Conservation (phyloP, 2,888 invertebrate species). For the Lottia scabra region DNA sequence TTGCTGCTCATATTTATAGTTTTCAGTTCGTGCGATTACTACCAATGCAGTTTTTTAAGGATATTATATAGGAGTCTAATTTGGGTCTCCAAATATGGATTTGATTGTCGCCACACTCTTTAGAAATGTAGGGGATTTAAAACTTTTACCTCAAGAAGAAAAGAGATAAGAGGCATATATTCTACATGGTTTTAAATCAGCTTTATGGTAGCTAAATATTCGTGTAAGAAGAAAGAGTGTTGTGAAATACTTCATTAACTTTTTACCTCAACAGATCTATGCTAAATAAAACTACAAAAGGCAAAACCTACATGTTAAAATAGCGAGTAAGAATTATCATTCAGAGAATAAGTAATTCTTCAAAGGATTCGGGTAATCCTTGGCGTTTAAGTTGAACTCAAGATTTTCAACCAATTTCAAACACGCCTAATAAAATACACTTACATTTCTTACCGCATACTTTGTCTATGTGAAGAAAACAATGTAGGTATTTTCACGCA, state of each 20-base stretch:
- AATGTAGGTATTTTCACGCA: background rate
- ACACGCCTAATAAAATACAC: conserved; percentile 1
- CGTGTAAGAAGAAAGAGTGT: background rate
- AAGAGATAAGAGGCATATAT: too few relatives aligned
- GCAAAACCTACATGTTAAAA: background rate
- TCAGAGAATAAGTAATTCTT: background rate
- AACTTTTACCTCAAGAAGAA: too few relatives aligned
- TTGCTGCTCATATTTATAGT: too few relatives aligned
- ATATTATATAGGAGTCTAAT: too few relatives aligned
- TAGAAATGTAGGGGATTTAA: too few relatives aligned
- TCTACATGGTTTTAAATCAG: too few relatives aligned
- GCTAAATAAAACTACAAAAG: background rate
- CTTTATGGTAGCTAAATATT: background rate
- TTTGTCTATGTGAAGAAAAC: background rate
- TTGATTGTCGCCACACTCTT: too few relatives aligned
- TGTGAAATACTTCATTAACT: conserved; percentile 4
- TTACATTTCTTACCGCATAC: background rate
- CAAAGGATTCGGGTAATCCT: background rate
- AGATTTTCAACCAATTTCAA: background rate
- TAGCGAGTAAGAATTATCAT: background rate
- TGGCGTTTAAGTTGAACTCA: background rate
- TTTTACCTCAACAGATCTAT: background rate
- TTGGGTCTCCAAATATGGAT: too few relatives aligned
- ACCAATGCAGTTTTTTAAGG: too few relatives aligned
- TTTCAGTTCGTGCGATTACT: too few relatives aligned